A percentile compares a stretch with the other conserved stretches of the same genome.
Conservation (phyloP, 2,797 vertebrate species). For the Phalloptychus januarius region DNA sequence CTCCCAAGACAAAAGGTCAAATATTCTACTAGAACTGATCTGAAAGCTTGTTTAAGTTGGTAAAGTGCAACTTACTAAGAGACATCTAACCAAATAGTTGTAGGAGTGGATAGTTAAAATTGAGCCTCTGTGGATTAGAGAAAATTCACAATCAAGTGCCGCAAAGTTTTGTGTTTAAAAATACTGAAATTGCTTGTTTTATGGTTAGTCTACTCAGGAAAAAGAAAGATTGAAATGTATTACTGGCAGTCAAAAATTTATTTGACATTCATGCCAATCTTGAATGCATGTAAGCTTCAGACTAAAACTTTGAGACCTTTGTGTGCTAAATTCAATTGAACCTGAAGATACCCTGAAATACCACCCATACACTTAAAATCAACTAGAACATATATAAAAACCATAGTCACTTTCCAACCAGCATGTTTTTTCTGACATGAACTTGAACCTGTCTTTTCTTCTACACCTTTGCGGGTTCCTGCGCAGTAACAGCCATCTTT, state of each 20-base stretch:
- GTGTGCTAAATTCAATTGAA: slow-evolving; percentile 1
- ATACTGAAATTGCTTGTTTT: not conserved
- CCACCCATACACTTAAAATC: not conserved
- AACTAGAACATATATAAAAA: not conserved
- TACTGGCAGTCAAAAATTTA: not conserved
- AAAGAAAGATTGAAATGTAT: not conserved
- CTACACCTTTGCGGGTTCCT: slow-evolving; percentile 78
- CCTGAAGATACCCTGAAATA: slow-evolving; percentile 52
- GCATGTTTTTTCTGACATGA: slow-evolving; percentile 59
- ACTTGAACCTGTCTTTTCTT: slow-evolving; percentile 77
- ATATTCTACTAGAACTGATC: not conserved
- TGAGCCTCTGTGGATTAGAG: not conserved
- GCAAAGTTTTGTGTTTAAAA: not conserved
- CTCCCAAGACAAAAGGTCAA: not conserved
- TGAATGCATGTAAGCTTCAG: not conserved
- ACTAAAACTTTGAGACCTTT: not conserved
- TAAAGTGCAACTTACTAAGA: not conserved
- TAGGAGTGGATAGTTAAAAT: not conserved
- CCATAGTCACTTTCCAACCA: not conserved
- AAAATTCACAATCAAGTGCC: not conserved
- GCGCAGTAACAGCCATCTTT: slow-evolving; percentile 88
- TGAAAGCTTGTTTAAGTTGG: not conserved
- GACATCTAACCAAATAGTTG: not conserved
- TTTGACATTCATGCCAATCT: not conserved
- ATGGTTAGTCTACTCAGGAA: not conserved